Evolutionary conservation across 2,113 vertebrate genomes (phyloP).

Genomic region (Acinonyx jubatus): DNA sequence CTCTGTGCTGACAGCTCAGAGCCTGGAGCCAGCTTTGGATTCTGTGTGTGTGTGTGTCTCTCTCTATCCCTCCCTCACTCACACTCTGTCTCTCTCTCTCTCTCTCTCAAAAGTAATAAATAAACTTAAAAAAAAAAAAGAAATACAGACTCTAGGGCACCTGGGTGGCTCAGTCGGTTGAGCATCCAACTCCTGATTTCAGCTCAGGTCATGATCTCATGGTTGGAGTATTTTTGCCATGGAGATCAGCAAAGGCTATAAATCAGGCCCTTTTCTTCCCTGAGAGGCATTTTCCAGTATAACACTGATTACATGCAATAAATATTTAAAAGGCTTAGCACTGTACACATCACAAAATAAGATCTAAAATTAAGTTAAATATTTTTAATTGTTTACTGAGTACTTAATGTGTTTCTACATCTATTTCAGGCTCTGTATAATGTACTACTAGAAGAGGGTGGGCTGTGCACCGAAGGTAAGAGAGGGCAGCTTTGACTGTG

Average conservation of each 20-base stretch:
- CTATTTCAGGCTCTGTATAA: background rate
- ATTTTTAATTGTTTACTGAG: conserved; percentile 12
- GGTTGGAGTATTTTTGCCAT: background rate
- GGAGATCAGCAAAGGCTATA: background rate
- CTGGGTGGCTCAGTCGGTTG: no score
- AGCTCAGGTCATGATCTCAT: no score
- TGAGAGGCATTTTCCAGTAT: background rate
- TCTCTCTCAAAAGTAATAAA: no score
- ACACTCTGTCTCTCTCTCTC: no score
- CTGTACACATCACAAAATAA: background rate
- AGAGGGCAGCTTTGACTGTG: background rate
- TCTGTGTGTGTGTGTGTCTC: no score
- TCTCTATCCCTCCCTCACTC: no score
- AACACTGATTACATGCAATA: background rate
- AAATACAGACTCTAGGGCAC: no score
- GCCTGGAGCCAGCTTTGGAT: no score
- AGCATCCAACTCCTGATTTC: no score
- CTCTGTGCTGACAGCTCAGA: no score
- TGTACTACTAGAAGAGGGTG: background rate
- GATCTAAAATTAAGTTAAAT: background rate
- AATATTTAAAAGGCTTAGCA: background rate
- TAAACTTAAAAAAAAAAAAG: no score
- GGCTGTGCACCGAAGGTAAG: background rate
- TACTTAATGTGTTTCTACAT: background rate
- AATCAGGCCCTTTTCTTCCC: background rate